phyloP scores from a whole-genome alignment of 2,113 vertebrate species.

The Gallinago media region DNA sequence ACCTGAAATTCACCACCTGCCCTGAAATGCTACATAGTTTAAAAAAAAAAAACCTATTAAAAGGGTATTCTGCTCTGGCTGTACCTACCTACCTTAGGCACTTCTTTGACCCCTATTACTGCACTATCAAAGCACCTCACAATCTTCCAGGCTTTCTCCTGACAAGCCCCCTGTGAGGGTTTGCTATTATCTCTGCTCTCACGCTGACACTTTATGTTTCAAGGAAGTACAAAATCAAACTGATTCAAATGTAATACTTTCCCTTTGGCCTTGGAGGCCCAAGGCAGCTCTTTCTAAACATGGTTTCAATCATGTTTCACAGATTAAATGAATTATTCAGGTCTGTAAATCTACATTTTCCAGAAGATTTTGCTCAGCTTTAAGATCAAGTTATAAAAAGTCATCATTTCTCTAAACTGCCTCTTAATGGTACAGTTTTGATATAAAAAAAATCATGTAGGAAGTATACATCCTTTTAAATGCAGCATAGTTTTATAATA shows the following conservation, averaged over 20 bases:
- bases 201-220: conserved; percentile 53
- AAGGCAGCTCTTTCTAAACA: conserved; percentile 65
- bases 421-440: not conserved
- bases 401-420: conserved; percentile 37
- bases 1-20: not conserved
- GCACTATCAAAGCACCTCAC: conserved; percentile 30
- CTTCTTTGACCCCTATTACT: conserved; percentile 33
- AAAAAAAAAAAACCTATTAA: not conserved
- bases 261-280: conserved; percentile 65
- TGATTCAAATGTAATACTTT: conserved; percentile 64
- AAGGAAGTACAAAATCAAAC: conserved; percentile 59
- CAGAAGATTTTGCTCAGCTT: conserved; percentile 36
- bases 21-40: not conserved
- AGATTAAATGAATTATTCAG: conserved; percentile 73
- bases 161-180: not conserved
- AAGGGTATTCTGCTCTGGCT: not conserved
- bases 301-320: conserved; percentile 63
- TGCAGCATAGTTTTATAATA: not conserved
- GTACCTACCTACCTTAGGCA: not conserved
- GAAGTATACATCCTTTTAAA: not conserved
- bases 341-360: conserved; percentile 61
- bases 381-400: conserved; percentile 42
- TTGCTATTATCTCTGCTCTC: conserved; percentile 47
- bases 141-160: not conserved
- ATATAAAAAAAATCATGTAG: not conserved